Evolutionary conservation across 1,140 invertebrate genomes (phyloP).

Genomic region (Drosophila chauvacae): DNA sequence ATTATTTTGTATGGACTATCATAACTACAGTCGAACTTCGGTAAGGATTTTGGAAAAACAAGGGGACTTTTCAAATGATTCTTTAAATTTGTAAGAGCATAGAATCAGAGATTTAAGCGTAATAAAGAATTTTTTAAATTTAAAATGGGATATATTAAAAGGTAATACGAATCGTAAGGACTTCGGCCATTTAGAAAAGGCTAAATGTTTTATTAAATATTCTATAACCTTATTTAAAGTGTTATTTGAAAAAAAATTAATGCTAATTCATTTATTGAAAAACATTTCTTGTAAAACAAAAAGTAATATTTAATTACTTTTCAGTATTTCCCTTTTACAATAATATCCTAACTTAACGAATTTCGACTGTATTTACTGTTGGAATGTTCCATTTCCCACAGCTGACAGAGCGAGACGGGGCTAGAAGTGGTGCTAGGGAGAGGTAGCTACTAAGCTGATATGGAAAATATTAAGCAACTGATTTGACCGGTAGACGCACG

Average conservation of each 20-base stretch:
- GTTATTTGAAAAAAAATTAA: too few relatives aligned
- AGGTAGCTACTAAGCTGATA: constrained; percentile 21
- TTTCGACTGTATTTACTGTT: constrained; percentile 9
- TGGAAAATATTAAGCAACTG: constrained; percentile 28
- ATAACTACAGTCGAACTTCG: not conserved
- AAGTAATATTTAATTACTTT: not conserved
- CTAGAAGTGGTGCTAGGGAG: not conserved
- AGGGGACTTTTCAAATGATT: too few relatives aligned
- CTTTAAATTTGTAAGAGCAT: too few relatives aligned
- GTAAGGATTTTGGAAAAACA: not conserved
- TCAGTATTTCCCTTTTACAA: not conserved
- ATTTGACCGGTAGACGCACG: constrained; percentile 8
- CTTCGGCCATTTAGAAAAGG: too few relatives aligned
- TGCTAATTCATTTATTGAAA: too few relatives aligned
- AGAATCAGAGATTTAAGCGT: too few relatives aligned
- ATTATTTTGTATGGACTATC: not conserved
- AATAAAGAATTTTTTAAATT: too few relatives aligned
- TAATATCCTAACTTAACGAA: not conserved
- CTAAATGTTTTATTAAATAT: too few relatives aligned
- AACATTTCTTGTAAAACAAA: too few relatives aligned
- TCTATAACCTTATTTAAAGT: too few relatives aligned
- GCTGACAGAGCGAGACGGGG: not conserved
- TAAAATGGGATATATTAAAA: too few relatives aligned
- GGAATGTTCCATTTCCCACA: constrained; percentile 27
- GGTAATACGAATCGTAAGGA: too few relatives aligned